Base-by-base conservation (phyloP, 2,888 invertebrate genomes). In the Melanostoma mellinum region DNA sequence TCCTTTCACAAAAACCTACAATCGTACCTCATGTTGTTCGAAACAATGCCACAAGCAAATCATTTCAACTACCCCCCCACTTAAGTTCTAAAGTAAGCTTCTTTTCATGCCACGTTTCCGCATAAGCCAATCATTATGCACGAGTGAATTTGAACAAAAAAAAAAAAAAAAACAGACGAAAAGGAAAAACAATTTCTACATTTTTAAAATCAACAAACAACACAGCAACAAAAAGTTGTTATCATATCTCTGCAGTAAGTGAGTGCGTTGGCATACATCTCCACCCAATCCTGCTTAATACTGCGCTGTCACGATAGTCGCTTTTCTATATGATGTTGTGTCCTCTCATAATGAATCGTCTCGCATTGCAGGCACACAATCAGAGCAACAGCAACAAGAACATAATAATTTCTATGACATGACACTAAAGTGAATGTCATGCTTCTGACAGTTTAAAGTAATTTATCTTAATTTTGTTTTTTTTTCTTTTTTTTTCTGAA, bases 181-280 rank as follows among this genome's bases (percentile, higher is more conserved):
- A 48, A 48, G 6, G 30, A 3, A 6, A 30, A 9, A 9, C 10
- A 33, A 4, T 38, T 4, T 63, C 30, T 56, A 63, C 44, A 32
- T 44, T 44, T 58, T n/a, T 55, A 20, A 50, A 69, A 56, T 71
- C 69, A 50, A 50, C 4, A 53, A 68, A 75, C 67, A 68, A 50
- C 20, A 48, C 48, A 48, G 2, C 78, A 78, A 55, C 79, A 74
- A 69, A 79, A 80, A 69, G 69, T 75, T 58, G 79, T 80, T 80
- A 80, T 80, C 80, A 75, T 75, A 44, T 8, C 46, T 65, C 75
- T 74, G 75, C 80, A 80, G 75, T 74, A 68, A 69, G 46, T 69
- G 46, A 8, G 53, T 74, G 60, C 20, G 35, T 63, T 58, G 36
- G 20, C 44, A 50, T 0, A 3, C 6, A 46, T 36, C 6, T 36